Percentiles rank a stretch among this genome's conserved stretches.
phyloP scores from a whole-genome alignment of 2,888 invertebrate genomes.

The Craniophora ligustri region DNA sequence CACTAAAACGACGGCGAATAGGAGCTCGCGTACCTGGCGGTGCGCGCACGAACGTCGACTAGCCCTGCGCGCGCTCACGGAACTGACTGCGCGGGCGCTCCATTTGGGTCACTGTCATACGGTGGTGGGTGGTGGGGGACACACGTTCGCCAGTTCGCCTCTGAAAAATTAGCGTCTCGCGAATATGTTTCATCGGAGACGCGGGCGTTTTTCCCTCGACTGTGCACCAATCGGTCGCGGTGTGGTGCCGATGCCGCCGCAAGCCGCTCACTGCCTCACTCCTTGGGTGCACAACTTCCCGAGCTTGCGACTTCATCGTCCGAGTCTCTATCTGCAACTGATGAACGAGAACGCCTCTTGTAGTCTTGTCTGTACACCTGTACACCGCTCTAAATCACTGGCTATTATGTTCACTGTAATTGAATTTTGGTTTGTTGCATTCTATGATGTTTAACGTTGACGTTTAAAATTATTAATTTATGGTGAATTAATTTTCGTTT shows the following conservation, averaged over 20 bases:
- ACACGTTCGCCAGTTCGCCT: constrained; percentile 78
- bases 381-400: constrained; percentile 45
- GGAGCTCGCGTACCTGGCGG: constrained; percentile 56
- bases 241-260: constrained; percentile 50
- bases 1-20: constrained; percentile 74
- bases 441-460: constrained; percentile 40
- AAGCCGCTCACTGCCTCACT: constrained; percentile 34
- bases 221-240: constrained; percentile 75
- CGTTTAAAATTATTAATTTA: constrained; percentile 22
- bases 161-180: constrained; percentile 86
- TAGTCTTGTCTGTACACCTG: constrained; percentile 48
- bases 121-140: constrained; percentile 85
- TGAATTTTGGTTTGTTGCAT: constrained; percentile 31
- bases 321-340: constrained; percentile 57
- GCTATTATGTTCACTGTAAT: constrained; percentile 26
- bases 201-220: constrained; percentile 80
- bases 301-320: constrained; percentile 54
- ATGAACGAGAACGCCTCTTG: constrained; percentile 39
- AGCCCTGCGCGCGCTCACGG: constrained; percentile 80
- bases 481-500: constrained; percentile 15
- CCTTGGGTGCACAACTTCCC: constrained; percentile 40
- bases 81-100: constrained; percentile 86
- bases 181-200: constrained; percentile 83
- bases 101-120: constrained; percentile 88
- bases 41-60: constrained; percentile 63